Evolutionary conservation across 37 sponge, comb jelly and placozoan species (phyloP), one percentile per base, ranked within the genome.

Genomic region (Dysidea cf. avara): DNA sequence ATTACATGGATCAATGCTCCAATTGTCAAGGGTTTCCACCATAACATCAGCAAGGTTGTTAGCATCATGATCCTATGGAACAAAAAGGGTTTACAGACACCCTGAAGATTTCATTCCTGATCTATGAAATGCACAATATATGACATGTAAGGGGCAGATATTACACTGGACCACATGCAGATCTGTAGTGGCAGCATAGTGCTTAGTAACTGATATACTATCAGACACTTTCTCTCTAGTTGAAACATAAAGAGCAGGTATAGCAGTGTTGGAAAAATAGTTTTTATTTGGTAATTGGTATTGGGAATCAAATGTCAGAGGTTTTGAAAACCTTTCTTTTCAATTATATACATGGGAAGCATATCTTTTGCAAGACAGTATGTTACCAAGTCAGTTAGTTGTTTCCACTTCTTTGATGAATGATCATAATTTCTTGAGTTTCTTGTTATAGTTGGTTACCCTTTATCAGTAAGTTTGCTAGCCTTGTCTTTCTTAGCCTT

Each of bases 271-370:
- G 68, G 56, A 40, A 78, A 78, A 66, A 43, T 66, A 67, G 0
- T 39, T 26, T 18, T 69, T 40, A n/a, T 31, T 55, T 22, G 79
- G 79, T n/a, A 78, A 48, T n/a, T 78, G 33, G 67, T 78, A 78
- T 55, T n/a, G n/a, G n/a, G n/a, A n/a, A n/a, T n/a, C n/a, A n/a
- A n/a, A n/a, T n/a, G n/a, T n/a, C n/a, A n/a, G n/a, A n/a, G n/a
- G n/a, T n/a, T n/a, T n/a, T n/a, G n/a, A n/a, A n/a, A n/a, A n/a
- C n/a, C n/a, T n/a, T n/a, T n/a, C n/a, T n/a, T n/a, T n/a, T n/a
- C n/a, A n/a, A n/a, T n/a, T n/a, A n/a, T n/a, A n/a, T n/a, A n/a
- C n/a, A n/a, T n/a, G n/a, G n/a, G n/a, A n/a, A n/a, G 57, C 4
- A 13, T 12, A 21, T 66, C 68, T 67, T 78, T 78, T 28, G 56